A percentile compares a stretch with the other conserved stretches of the same genome.
Evolutionary conservation across 1,140 invertebrate genomes (phyloP).

Genomic region (Penaeus vannamei): DNA sequence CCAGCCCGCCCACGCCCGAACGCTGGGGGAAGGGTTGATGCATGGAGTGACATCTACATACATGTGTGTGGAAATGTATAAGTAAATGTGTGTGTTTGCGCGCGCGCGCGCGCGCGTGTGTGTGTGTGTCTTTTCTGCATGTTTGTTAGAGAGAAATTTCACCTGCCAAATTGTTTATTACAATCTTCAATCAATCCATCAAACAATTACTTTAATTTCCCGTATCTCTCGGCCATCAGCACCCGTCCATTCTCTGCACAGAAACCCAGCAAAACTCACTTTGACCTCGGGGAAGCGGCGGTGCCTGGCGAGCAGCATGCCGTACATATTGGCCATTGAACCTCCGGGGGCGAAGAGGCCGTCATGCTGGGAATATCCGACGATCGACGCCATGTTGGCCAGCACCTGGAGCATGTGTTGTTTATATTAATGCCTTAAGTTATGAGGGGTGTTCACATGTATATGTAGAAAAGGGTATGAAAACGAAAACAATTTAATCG

Average conservation of each 20-base stretch:
- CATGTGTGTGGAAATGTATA: no score
- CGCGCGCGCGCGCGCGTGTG: no score
- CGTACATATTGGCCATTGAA: constrained; percentile 95
- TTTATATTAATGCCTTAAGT: background rate
- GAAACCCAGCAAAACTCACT: constrained; percentile 73
- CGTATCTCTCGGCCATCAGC: no score
- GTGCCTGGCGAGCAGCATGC: constrained; percentile 90
- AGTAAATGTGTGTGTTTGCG: no score
- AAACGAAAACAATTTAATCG: no score
- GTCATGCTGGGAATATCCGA: constrained; percentile 88
- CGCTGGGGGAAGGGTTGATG: background rate
- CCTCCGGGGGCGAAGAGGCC: constrained; percentile 97
- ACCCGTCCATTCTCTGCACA: no score
- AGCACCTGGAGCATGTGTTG: constrained; percentile 74
- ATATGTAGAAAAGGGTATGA: no score
- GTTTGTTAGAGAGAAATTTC: no score
- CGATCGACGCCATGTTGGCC: constrained; percentile 85
- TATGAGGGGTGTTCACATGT: background rate
- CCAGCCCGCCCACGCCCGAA: constrained; percentile 78
- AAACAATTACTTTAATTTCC: no score
- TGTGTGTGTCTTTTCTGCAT: no score
- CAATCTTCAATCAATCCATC: no score
- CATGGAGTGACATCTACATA: background rate
- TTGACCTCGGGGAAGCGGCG: constrained; percentile 84
- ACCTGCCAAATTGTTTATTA: no score